Evolutionary conservation across 2,888 invertebrate species (phyloP).

Genomic region (Ichneumoninae sp.): DNA sequence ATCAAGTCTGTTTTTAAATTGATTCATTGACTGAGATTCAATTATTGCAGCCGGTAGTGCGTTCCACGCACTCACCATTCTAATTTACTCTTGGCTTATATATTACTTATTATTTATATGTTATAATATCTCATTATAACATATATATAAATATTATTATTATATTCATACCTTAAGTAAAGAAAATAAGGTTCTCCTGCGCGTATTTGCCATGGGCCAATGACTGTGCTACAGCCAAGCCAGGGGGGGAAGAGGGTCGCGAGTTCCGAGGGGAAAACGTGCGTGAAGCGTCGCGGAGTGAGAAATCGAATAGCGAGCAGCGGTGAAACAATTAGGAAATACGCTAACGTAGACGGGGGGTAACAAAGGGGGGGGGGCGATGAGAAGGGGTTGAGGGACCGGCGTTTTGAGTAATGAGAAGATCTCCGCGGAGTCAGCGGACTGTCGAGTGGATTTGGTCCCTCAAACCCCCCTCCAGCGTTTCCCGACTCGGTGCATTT

Average conservation of each 20-base stretch:
- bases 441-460: constrained; percentile 64
- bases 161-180: neutral
- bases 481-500: constrained; percentile 75
- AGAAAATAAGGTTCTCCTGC: neutral
- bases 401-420: constrained; percentile 56
- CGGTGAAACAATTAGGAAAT: constrained; percentile 51
- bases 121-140: too few relatives aligned
- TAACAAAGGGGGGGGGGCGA: constrained; percentile 35
- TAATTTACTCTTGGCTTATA: too few relatives aligned
- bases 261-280: constrained; percentile 37
- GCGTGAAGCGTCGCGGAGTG: constrained; percentile 41
- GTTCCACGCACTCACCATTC: too few relatives aligned
- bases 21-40: too few relatives aligned
- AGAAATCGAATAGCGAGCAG: constrained; percentile 32
- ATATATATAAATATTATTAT: too few relatives aligned
- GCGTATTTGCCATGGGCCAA: neutral
- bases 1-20: too few relatives aligned
- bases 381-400: constrained; percentile 46
- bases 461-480: constrained; percentile 41
- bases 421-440: constrained; percentile 45
- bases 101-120: too few relatives aligned
- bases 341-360: constrained; percentile 26
- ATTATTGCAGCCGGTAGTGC: too few relatives aligned
- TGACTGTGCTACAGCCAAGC: neutral
- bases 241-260: neutral